These are phyloP conservation scores for Lasioglossum baleicum DNA, from an alignment of 1,140 invertebrate genomes.

Conservation along the genomic window DNA sequence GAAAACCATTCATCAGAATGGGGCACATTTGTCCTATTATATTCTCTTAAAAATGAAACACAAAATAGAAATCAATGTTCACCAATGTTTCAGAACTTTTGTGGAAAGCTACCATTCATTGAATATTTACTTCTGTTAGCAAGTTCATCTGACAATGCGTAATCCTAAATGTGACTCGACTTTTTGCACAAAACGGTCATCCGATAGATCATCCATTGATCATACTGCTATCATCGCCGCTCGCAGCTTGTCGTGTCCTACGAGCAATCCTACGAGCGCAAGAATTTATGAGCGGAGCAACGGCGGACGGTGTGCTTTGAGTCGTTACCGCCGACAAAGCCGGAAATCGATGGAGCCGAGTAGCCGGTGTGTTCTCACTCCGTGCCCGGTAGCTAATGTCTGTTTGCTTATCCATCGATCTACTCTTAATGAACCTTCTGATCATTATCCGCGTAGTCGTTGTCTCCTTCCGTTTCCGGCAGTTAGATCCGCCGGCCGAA, in stretches of 20 bases:
- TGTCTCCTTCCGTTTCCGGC: conserved; percentile 35
- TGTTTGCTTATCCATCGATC: conserved; percentile 45
- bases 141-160: background rate
- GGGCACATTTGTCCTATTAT: no score
- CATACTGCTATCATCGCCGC: background rate
- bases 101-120: no score
- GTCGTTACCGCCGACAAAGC: conserved; percentile 41
- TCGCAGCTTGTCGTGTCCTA: background rate
- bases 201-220: conserved; percentile 20
- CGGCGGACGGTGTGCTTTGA: conserved; percentile 14
- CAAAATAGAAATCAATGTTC: no score
- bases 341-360: conserved; percentile 42
- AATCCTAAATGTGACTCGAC: background rate
- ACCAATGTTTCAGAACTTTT: no score
- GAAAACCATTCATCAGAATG: no score
- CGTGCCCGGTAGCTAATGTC: conserved; percentile 32
- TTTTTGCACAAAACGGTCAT: background rate
- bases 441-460: conserved; percentile 41
- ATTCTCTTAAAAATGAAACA: no score
- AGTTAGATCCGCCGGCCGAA: background rate
- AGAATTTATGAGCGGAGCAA: conserved; percentile 33
- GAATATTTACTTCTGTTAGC: background rate
- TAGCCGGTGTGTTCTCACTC: conserved; percentile 19
- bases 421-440: conserved; percentile 47
- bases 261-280: background rate